Evolutionary conservation across 2,797 vertebrate species (phyloP).

Genomic region (Crax fasciolata): DNA sequence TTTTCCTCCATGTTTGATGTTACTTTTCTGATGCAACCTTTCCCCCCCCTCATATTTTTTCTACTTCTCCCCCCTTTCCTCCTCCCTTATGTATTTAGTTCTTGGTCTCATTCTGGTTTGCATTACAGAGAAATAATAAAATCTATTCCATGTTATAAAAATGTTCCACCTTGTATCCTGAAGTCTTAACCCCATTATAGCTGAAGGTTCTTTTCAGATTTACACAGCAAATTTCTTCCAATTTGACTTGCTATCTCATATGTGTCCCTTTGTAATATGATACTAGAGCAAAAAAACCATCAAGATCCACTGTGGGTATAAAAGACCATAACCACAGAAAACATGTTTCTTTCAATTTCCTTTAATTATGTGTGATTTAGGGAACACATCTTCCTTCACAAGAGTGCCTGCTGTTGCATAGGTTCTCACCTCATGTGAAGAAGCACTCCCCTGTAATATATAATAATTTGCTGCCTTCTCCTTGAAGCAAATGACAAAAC

Average conservation of each 20-base stretch:
- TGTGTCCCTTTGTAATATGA: background rate
- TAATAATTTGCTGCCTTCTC: background rate
- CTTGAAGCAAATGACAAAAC: background rate
- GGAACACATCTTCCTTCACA: background rate
- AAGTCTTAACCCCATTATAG: background rate
- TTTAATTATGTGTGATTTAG: background rate
- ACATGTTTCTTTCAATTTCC: background rate
- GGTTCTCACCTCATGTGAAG: background rate
- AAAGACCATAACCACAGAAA: background rate
- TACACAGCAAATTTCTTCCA: background rate
- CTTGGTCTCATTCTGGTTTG: slow-evolving; percentile 9
- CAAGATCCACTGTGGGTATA: background rate
- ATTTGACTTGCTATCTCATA: background rate
- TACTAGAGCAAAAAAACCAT: background rate
- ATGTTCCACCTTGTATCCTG: background rate
- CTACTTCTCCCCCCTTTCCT: background rate
- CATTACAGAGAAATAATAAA: slow-evolving; percentile 32
- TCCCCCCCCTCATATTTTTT: background rate
- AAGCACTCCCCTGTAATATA: background rate
- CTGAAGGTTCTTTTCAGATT: slow-evolving; percentile 6
- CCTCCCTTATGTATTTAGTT: background rate
- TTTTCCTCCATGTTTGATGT: background rate
- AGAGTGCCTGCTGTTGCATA: background rate
- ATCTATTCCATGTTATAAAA: background rate
- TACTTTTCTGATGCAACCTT: background rate